phyloP scores from a whole-genome alignment of 2,797 vertebrate species.

The Onychomys torridus region DNA sequence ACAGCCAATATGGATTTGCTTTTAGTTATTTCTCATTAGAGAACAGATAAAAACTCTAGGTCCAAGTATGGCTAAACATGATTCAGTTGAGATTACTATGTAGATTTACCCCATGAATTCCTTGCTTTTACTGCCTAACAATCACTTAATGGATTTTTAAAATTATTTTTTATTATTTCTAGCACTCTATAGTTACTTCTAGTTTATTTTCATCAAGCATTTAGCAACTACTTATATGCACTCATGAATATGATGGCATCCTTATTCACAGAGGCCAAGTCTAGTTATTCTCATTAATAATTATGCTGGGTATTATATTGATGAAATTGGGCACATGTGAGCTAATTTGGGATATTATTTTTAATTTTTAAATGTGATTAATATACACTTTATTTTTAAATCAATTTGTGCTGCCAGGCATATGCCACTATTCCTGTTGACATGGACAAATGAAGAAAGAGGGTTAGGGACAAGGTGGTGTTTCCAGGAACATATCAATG shows the following conservation, averaged over 20 bases:
- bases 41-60: background rate
- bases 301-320: background rate
- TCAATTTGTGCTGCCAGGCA: background rate
- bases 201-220: background rate
- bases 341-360: background rate
- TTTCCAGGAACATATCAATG: too few species aligned
- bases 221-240: background rate
- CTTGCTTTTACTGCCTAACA: background rate
- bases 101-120: background rate
- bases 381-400: background rate
- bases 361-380: background rate
- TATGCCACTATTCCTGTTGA: background rate
- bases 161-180: background rate
- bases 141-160: background rate
- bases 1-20: background rate
- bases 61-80: background rate
- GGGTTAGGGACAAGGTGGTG: background rate
- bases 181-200: background rate
- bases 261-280: background rate
- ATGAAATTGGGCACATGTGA: background rate
- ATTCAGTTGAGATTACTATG: background rate
- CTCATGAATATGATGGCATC: background rate
- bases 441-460: background rate
- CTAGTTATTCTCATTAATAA: background rate
- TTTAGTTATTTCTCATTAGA: background rate